Percentiles rank a stretch among this genome's conserved stretches.
Evolutionary conservation across 2,888 invertebrate genomes (phyloP).

Genomic region (Chloroclystis v-ata): DNA sequence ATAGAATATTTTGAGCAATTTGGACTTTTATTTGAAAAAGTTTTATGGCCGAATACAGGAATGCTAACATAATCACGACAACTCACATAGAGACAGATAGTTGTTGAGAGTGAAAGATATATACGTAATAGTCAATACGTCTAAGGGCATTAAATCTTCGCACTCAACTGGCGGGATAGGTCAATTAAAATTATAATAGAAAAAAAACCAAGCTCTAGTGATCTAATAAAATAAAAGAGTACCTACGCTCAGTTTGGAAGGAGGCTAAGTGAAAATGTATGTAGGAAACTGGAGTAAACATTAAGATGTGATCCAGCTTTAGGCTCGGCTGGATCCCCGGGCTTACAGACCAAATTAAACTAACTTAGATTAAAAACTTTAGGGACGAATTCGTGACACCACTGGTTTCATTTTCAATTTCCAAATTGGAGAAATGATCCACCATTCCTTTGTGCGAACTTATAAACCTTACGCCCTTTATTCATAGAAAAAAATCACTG

Average conservation of each 20-base stretch:
- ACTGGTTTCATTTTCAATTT: background rate
- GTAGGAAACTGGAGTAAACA: slow-evolving; percentile 15
- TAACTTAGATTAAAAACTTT: slow-evolving; percentile 14
- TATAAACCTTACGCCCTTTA: background rate
- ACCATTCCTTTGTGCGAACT: background rate
- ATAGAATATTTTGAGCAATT: too few species aligned
- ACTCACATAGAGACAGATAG: too few species aligned
- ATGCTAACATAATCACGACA: too few species aligned
- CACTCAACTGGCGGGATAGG: too few species aligned
- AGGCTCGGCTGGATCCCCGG: slow-evolving; percentile 5
- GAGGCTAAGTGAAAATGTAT: slow-evolving; percentile 21
- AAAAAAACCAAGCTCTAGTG: background rate
- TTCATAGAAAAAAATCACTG: too few species aligned
- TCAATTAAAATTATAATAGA: too few species aligned
- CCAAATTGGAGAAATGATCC: background rate
- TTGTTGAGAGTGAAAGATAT: too few species aligned
- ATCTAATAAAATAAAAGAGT: slow-evolving; percentile 1
- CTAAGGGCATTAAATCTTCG: too few species aligned
- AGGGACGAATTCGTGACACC: slow-evolving; percentile 2
- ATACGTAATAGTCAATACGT: too few species aligned
- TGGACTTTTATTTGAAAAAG: too few species aligned
- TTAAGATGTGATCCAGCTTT: slow-evolving; percentile 12
- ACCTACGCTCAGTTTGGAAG: slow-evolving; percentile 9
- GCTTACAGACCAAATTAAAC: slow-evolving; percentile 12
- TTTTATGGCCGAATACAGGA: too few species aligned